Conservation (phyloP, 1,140 invertebrate species). For the Zaprionus africanus region DNA sequence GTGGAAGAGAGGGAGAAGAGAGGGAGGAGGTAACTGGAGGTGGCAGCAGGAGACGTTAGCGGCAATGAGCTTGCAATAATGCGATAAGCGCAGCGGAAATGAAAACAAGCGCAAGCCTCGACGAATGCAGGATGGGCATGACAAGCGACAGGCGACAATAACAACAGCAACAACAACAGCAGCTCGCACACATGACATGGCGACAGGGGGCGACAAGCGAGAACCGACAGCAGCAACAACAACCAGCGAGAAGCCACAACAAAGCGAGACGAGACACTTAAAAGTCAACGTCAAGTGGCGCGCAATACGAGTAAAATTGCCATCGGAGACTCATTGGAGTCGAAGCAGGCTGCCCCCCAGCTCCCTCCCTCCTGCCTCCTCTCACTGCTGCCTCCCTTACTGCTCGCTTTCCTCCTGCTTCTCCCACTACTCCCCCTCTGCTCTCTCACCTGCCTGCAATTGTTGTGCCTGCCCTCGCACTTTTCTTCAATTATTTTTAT, state of each 20-base stretch:
- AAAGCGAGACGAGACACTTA: constrained; percentile 66
- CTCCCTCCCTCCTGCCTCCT: neutral
- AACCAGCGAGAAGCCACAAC: constrained; percentile 54
- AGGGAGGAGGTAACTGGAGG: constrained; percentile 23
- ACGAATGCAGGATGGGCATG: constrained; percentile 42
- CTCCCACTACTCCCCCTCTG: too few species aligned
- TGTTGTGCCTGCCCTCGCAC: constrained; percentile 22
- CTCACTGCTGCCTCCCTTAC: too few species aligned
- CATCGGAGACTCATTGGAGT: constrained; percentile 55
- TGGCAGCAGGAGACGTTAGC: constrained; percentile 50
- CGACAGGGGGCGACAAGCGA: constrained; percentile 4
- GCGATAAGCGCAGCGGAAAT: constrained; percentile 78
- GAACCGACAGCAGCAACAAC: constrained; percentile 8
- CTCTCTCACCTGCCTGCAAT: neutral
- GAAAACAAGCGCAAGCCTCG: constrained; percentile 69
- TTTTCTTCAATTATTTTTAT: constrained; percentile 81
- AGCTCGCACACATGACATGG: constrained; percentile 14
- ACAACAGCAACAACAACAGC: constrained; percentile 30
- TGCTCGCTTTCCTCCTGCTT: too few species aligned
- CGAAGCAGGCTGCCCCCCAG: neutral
- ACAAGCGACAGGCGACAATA: constrained; percentile 1
- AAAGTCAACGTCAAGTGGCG: constrained; percentile 53
- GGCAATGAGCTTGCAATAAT: constrained; percentile 81
- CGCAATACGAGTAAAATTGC: constrained; percentile 75
- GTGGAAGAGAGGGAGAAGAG: neutral